phyloP scores from a whole-genome alignment of 2,113 vertebrate genomes.

The Platichthys flesus region DNA sequence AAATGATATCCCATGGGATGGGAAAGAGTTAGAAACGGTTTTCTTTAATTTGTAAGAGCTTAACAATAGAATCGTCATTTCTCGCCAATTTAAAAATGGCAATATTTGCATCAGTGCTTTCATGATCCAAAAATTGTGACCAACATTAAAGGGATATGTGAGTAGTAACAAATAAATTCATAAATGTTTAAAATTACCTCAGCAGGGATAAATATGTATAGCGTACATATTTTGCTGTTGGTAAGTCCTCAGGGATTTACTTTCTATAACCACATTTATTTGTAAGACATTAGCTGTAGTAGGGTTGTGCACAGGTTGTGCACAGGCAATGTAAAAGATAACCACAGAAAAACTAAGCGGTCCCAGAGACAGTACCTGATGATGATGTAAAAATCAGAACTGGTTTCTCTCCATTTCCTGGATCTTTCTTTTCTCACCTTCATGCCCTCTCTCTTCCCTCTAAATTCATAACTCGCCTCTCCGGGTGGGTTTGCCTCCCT shows the following conservation, averaged over 20 bases:
- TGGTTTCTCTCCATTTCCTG: neutral
- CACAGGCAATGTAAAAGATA: neutral
- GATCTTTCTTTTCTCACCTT: neutral
- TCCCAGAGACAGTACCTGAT: neutral
- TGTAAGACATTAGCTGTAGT: neutral
- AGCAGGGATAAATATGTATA: neutral
- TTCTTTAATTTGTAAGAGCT: too few relatives aligned
- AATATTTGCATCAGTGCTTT: too few relatives aligned
- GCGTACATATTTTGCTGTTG: neutral
- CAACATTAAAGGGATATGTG: too few relatives aligned
- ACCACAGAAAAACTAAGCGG: neutral
- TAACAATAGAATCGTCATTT: too few relatives aligned
- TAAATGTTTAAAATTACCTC: neutral
- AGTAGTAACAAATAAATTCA: too few relatives aligned
- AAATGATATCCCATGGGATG: too few relatives aligned
- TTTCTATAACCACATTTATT: neutral
- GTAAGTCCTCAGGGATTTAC: neutral
- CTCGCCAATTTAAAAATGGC: too few relatives aligned
- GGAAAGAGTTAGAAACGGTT: too few relatives aligned
- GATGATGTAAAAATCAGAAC: neutral
- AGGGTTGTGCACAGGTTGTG: neutral
- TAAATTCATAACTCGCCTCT: slow-evolving; percentile 4
- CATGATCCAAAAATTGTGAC: too few relatives aligned
- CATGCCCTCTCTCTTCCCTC: neutral
- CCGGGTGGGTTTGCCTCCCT: neutral